These are phyloP conservation scores for Ctena decussata DNA, from an alignment of 2,888 invertebrate genomes.

Conservation along the genomic window DNA sequence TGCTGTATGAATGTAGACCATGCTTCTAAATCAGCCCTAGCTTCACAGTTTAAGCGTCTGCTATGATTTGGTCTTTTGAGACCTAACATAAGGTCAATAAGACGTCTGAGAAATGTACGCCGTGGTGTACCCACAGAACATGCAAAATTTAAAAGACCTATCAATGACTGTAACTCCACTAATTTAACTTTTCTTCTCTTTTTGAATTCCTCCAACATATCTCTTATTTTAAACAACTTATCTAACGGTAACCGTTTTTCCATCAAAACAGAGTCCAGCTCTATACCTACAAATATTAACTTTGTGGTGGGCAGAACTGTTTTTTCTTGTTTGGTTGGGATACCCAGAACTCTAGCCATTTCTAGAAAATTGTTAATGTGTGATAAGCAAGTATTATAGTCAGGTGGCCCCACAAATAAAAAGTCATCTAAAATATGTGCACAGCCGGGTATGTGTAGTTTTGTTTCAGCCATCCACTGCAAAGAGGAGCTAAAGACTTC, in stretches of 20 bases:
- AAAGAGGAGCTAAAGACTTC: no score
- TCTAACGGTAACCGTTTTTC: no score
- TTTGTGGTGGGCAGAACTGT: conserved; percentile 26
- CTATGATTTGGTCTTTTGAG: conserved; percentile 30
- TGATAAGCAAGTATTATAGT: no score
- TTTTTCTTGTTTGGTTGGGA: conserved; percentile 43
- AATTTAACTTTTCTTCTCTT: no score
- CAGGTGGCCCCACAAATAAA: no score
- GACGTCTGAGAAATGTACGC: conserved; percentile 45
- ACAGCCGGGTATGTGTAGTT: no score
- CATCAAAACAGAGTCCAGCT: no score
- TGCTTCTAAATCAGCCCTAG: conserved; percentile 28
- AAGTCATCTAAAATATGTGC: conserved; percentile 38
- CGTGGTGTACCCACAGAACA: conserved; percentile 39
- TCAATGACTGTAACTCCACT: no score
- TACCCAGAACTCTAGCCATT: conserved; percentile 27
- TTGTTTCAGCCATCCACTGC: no score
- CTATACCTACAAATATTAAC: conserved; percentile 31
- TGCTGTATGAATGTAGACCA: conserved; percentile 29
- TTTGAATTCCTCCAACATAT: not conserved
- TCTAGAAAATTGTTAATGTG: conserved; percentile 9
- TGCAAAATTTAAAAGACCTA: conserved; percentile 56
- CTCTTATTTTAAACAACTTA: conserved; percentile 38
- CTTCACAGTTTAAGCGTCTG: conserved; percentile 15
- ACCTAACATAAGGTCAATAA: conserved; percentile 58